Evolutionary conservation across 2,888 invertebrate species (phyloP).

Genomic region (Nymphalis polychloros): DNA sequence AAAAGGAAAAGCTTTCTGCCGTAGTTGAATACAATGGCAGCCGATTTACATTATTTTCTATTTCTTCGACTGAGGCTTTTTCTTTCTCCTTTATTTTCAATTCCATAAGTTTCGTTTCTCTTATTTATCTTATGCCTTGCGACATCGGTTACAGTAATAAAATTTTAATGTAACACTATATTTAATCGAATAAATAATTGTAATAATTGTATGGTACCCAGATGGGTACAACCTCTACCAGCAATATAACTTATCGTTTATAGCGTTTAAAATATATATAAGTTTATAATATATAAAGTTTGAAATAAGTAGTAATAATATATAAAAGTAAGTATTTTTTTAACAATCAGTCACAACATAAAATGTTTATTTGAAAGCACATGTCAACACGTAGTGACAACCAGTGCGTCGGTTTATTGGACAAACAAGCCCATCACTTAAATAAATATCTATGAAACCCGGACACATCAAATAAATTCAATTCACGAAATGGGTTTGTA

Average conservation of each 20-base stretch:
- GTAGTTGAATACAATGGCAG: background rate
- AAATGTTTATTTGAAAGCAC: too few species aligned
- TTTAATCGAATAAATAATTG: background rate
- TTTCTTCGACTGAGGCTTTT: background rate
- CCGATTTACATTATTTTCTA: conserved; percentile 7
- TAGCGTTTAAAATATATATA: too few species aligned
- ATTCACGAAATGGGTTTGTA: conserved; percentile 40
- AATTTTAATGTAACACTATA: background rate
- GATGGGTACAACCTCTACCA: too few species aligned
- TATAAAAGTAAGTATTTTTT: too few species aligned
- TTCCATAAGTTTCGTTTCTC: background rate
- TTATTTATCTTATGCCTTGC: background rate
- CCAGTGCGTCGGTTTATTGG: conserved; percentile 7
- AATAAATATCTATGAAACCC: conserved; percentile 25
- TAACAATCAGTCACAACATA: too few species aligned
- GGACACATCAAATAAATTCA: conserved; percentile 34
- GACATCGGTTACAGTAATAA: background rate
- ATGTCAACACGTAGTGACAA: too few species aligned
- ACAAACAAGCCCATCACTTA: conserved; percentile 11
- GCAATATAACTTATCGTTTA: too few species aligned
- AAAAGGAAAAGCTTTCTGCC: background rate
- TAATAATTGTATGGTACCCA: too few species aligned
- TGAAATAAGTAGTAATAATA: too few species aligned
- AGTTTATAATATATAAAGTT: too few species aligned
- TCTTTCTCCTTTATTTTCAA: background rate